Conservation (phyloP, 2,888 invertebrate species). For the Brenthis daphne region DNA sequence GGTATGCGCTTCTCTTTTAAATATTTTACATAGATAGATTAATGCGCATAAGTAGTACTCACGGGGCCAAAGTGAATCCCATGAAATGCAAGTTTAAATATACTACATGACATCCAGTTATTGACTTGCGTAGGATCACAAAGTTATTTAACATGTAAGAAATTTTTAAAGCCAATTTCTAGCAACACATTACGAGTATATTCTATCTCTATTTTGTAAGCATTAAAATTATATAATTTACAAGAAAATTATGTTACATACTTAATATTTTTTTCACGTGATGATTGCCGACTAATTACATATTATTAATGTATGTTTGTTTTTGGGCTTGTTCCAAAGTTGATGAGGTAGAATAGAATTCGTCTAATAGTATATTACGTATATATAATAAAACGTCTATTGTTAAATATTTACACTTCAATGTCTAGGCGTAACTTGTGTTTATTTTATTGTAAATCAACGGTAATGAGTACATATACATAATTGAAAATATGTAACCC, state of each 20-base stretch:
- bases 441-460: too few species aligned
- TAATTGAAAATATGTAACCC: too few species aligned
- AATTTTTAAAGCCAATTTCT: slow-evolving; percentile 24
- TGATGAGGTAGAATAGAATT: not conserved
- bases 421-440: too few species aligned
- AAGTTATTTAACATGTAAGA: slow-evolving; percentile 26
- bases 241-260: not conserved
- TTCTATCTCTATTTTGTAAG: not conserved
- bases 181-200: slow-evolving; percentile 1
- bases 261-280: slow-evolving; percentile 3
- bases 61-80: slow-evolving; percentile 62
- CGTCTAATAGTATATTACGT: not conserved
- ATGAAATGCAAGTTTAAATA: slow-evolving; percentile 62
- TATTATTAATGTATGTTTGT: slow-evolving; percentile 12
- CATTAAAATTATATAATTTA: not conserved
- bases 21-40: slow-evolving; percentile 25
- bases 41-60: slow-evolving; percentile 25
- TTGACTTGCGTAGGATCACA: slow-evolving; percentile 37
- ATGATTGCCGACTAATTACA: slow-evolving; percentile 20
- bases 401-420: too few species aligned
- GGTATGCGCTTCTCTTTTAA: slow-evolving; percentile 10
- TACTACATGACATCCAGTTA: slow-evolving; percentile 42
- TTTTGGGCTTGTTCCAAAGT: slow-evolving; percentile 24
- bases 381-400: not conserved
- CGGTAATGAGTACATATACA: too few species aligned